phyloP scores from a whole-genome alignment of 2,888 invertebrate genomes.

The Maniola hyperantus region DNA sequence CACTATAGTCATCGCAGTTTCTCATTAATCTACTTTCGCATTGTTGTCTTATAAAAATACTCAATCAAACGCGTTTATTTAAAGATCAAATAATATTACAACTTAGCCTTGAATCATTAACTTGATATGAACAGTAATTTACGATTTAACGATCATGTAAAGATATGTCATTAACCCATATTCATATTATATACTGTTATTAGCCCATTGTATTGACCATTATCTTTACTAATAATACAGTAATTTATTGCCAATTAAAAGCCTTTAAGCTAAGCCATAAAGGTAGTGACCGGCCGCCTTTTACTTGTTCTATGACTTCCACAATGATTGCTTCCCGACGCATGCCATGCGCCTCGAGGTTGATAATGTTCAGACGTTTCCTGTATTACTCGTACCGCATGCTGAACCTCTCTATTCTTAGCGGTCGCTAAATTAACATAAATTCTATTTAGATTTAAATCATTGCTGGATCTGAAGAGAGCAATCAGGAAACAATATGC shows the following conservation, averaged over 20 bases:
- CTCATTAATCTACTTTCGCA: conserved; percentile 2
- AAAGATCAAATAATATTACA: neutral
- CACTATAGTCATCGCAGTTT: neutral
- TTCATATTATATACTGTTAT: conserved; percentile 8
- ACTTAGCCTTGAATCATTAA: neutral
- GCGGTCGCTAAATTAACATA: conserved; percentile 71
- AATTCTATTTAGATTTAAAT: conserved; percentile 68
- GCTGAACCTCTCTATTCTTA: conserved; percentile 55
- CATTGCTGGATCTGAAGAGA: conserved; percentile 48
- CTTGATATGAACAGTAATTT: neutral
- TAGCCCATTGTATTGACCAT: conserved; percentile 4
- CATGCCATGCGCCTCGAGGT: conserved; percentile 71
- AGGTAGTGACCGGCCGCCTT: conserved; percentile 66
- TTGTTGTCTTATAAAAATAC: conserved; percentile 1
- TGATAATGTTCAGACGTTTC: conserved; percentile 72
- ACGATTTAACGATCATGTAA: neutral
- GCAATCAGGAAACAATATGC: conserved; percentile 58
- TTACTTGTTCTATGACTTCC: conserved; percentile 71
- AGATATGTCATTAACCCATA: conserved; percentile 4
- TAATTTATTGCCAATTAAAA: conserved; percentile 61
- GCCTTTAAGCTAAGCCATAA: conserved; percentile 55
- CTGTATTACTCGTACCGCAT: conserved; percentile 66
- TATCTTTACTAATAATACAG: conserved; percentile 4
- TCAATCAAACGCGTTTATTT: neutral
- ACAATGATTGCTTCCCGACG: conserved; percentile 72